phyloP scores from a whole-genome alignment of 30 jellyfish, hydroid and myxozoan species.

The Haliclystus octoradiatus region DNA sequence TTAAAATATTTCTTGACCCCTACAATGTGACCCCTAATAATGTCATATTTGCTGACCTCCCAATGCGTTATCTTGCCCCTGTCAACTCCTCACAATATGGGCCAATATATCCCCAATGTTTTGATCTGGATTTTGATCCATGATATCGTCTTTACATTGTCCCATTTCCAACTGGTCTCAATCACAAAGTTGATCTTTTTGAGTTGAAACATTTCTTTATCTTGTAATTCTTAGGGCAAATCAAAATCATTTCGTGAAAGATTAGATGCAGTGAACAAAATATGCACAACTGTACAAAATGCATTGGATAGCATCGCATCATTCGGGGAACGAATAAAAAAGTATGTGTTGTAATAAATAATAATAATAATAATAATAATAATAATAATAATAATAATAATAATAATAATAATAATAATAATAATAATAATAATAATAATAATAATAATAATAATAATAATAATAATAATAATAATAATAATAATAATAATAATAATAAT shows the following conservation, averaged over 20 bases:
- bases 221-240: conserved; percentile 28
- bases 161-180: background rate
- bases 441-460: background rate
- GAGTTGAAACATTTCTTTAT: background rate
- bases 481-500: too few species aligned
- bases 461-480: too few species aligned
- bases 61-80: too few species aligned
- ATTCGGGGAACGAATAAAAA: conserved; percentile 86
- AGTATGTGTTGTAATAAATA: conserved; percentile 40
- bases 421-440: background rate
- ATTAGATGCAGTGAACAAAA: conserved; percentile 76
- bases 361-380: background rate
- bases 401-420: background rate
- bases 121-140: background rate
- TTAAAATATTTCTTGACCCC: too few species aligned
- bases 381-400: background rate
- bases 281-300: conserved; percentile 90
- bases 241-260: conserved; percentile 84
- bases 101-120: background rate
- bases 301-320: conserved; percentile 82
- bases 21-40: too few species aligned
- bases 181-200: background rate
- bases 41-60: too few species aligned
- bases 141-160: background rate
- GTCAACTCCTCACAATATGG: background rate